phyloP scores from a whole-genome alignment of 2,113 vertebrate genomes.

The Cyprichromis sp. region DNA sequence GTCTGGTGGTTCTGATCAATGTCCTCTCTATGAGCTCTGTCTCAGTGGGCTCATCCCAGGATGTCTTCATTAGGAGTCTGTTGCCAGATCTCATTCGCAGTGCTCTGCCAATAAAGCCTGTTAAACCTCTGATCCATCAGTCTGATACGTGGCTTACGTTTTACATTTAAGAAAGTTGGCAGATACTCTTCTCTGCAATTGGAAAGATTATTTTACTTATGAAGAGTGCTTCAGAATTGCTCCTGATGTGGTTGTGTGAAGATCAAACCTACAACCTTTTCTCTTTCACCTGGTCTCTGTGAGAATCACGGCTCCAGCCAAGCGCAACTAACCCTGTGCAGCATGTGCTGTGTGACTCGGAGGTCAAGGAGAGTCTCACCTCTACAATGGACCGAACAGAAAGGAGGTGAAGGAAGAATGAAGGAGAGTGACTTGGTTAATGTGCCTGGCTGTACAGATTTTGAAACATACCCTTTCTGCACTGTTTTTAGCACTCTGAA shows the following conservation, averaged over 20 bases:
- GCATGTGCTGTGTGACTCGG: neutral
- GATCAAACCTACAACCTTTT: neutral
- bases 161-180: neutral
- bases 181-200: neutral
- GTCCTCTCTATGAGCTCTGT: constrained; percentile 1
- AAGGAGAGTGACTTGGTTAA: neutral
- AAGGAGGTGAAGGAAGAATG: constrained; percentile 3
- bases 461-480: neutral
- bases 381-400: neutral
- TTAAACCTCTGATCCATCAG: constrained; percentile 16
- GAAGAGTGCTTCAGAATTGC: neutral
- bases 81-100: neutral
- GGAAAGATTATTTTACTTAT: neutral
- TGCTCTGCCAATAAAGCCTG: neutral
- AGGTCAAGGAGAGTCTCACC: neutral
- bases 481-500: neutral
- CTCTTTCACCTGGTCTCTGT: neutral
- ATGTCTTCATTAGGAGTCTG: constrained; percentile 18
- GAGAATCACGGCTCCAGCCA: neutral
- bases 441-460: neutral
- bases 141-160: neutral
- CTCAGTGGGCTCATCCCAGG: constrained; percentile 18
- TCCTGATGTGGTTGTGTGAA: neutral
- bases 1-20: constrained; percentile 40
- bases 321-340: neutral